A percentile compares a stretch with the other conserved stretches of the same genome.
Evolutionary conservation across 2,113 vertebrate genomes (phyloP).

Genomic region (Hippolais icterina): DNA sequence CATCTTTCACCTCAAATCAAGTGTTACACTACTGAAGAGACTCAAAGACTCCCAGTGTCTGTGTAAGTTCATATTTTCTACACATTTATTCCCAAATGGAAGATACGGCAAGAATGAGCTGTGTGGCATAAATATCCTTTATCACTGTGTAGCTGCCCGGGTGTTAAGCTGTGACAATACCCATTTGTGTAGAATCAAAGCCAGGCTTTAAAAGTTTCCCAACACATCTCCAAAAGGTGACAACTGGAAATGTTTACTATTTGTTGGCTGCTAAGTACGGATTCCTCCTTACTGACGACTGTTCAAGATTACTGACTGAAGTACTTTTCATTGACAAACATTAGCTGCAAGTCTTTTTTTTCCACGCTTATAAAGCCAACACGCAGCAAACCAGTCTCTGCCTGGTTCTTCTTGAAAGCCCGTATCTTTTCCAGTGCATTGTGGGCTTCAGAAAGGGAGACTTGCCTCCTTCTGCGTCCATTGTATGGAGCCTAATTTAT

Average conservation of each 20-base stretch:
- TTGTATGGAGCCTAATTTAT: conserved; percentile 70
- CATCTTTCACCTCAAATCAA: neutral
- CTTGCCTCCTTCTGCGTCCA: conserved; percentile 60
- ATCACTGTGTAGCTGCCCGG: neutral
- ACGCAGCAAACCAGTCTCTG: conserved; percentile 39
- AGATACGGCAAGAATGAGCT: neutral
- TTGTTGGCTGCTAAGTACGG: conserved; percentile 29
- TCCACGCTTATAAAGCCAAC: neutral
- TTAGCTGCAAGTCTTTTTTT: conserved; percentile 5
- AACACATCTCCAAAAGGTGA: neutral
- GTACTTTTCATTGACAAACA: conserved; percentile 22
- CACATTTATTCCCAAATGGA: neutral
- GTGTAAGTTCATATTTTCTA: neutral
- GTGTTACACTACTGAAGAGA: neutral
- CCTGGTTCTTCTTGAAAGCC: conserved; percentile 52
- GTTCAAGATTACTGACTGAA: conserved; percentile 1
- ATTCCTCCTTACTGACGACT: neutral
- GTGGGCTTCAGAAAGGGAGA: conserved; percentile 54
- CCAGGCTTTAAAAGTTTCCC: neutral
- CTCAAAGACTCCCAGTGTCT: neutral
- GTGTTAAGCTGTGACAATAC: neutral
- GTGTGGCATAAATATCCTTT: neutral
- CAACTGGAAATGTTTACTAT: neutral
- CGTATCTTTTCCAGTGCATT: neutral
- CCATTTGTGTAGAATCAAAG: neutral